Base-by-base conservation (phyloP, 2,113 vertebrate species). In the Electrona antarctica region DNA sequence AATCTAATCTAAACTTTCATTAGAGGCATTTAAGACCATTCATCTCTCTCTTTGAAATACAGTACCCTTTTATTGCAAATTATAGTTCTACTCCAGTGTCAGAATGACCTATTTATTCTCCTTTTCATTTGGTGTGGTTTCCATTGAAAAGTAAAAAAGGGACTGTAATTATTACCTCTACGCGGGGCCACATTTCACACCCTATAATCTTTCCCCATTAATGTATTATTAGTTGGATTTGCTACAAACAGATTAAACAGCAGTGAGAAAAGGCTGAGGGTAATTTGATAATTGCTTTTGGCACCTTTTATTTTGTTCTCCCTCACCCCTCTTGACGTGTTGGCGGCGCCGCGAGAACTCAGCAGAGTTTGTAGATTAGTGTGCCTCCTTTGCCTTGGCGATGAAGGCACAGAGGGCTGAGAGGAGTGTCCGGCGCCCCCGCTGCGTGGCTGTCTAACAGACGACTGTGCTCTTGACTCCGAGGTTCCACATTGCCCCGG, bases 231-330 rank as follows among this genome's bases (percentile, higher is more conserved):
- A 90, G 85, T 78, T 84, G 87, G 83, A 87, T 89, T 86, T 86
- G 77, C 78, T 85, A 83, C 84, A 88, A 90, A 91, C 85, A 89
- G 85, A 91, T 90, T 88, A 89, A 89, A 87, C 64, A 71, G 77
- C 72, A 77, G 71, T 63, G 77, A 79, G 76, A 82, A 85, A 82
- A 84, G 73, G 86, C 82, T 85, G 74, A 85, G 83, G 33, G 78
- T 83, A 77, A 91, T 91, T 91, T 91, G 85, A 90, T 90, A 91
- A 90, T 90, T 92, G 87, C 86, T 84, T 85, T 69, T 54, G 73
- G 81, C 85, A 68, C 57, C 67, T 81, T 80, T 86, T 88, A 82
- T 71, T 78, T 88, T 89, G 87, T 79, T 81, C 84, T 75, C 80
- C 71, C 58, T 82, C 68, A 57, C 65, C 56, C 29, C 57, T 66